Percentiles rank a stretch among this genome's conserved stretches.
phyloP scores from a whole-genome alignment of 37 sponge, comb jelly and placozoan genomes.

The Amphimedon queenslandica region DNA sequence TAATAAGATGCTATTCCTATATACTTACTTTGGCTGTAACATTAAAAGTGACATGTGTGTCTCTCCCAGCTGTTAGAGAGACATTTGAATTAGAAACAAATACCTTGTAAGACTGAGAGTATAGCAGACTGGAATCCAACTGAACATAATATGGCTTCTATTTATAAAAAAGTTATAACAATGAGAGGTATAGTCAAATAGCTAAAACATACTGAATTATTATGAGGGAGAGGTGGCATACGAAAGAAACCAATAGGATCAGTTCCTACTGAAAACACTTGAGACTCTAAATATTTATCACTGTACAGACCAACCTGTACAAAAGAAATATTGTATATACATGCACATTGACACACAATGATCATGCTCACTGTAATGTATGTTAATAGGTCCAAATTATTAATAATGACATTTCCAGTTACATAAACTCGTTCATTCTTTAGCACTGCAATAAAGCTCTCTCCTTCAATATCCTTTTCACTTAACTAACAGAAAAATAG shows the following conservation, averaged over 20 bases:
- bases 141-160: slow-evolving; percentile 19
- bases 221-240: too few relatives aligned
- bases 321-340: neutral
- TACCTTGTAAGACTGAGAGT: neutral
- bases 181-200: too few relatives aligned
- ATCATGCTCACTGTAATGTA: neutral
- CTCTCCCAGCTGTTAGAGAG: slow-evolving; percentile 11
- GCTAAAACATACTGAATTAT: too few relatives aligned
- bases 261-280: too few relatives aligned
- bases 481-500: neutral
- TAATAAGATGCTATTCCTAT: neutral
- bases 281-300: too few relatives aligned
- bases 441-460: slow-evolving; percentile 25
- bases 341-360: neutral
- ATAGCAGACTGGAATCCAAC: slow-evolving; percentile 27
- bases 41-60: slow-evolving; percentile 24
- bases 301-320: too few relatives aligned
- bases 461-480: slow-evolving; percentile 28
- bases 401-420: slow-evolving; percentile 46
- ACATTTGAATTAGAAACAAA: neutral
- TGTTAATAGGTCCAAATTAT: neutral
- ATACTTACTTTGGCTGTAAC: slow-evolving; percentile 34
- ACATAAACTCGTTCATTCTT: slow-evolving; percentile 4
- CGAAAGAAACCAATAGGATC: too few relatives aligned
- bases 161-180: neutral